Conservation (phyloP, 64 coral and sea anemone genomes). For the Actinia tenebrosa region DNA sequence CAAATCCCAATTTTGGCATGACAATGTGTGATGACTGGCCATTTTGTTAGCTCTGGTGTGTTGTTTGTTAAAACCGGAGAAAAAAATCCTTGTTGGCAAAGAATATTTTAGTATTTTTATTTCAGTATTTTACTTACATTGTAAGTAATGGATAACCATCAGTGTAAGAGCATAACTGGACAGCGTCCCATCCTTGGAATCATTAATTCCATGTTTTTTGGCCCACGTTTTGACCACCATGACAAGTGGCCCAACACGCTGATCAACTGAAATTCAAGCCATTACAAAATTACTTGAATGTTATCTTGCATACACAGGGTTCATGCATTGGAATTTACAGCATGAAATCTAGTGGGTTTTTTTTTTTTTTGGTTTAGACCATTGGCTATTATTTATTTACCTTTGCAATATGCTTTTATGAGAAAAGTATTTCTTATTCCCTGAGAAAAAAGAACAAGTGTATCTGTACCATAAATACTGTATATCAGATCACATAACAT, state of each 20-base stretch:
- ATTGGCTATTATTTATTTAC: slow-evolving; percentile 25
- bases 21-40: too few relatives aligned
- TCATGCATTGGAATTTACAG: too few relatives aligned
- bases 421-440: slow-evolving; percentile 90
- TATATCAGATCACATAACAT: too few relatives aligned
- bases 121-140: slow-evolving; percentile 43
- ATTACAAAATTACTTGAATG: not conserved
- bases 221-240: slow-evolving; percentile 97
- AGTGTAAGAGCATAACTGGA: slow-evolving; percentile 90
- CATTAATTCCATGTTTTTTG: slow-evolving; percentile 84
- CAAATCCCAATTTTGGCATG: too few relatives aligned
- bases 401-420: slow-evolving; percentile 70
- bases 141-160: slow-evolving; percentile 91
- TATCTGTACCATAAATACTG: too few relatives aligned
- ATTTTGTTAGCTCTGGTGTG: too few relatives aligned
- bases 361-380: not conserved
- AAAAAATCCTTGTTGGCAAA: too few relatives aligned
- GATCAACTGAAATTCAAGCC: slow-evolving; percentile 47
- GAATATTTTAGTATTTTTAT: too few relatives aligned
- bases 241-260: slow-evolving; percentile 70
- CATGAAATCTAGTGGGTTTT: too few relatives aligned
- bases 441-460: slow-evolving; percentile 21
- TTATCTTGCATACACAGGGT: too few relatives aligned
- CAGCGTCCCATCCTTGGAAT: slow-evolving; percentile 85
- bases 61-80: too few relatives aligned